A percentile compares a stretch with the other conserved stretches of the same genome.
phyloP scores from a whole-genome alignment of 2,113 vertebrate species.

The Sprattus sprattus region DNA sequence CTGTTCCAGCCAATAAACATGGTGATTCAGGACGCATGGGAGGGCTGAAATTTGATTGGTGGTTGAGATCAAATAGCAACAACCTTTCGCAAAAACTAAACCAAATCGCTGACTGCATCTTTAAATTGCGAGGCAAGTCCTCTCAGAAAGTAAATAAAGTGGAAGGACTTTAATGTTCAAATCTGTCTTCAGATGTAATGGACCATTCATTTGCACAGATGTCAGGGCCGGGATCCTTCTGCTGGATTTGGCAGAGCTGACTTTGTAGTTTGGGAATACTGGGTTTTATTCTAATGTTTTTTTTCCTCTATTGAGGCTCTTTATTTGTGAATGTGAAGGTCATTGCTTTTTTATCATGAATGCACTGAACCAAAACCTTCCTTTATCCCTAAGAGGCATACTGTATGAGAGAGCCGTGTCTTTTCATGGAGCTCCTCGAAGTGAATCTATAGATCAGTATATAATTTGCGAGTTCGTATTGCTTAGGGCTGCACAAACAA shows the following conservation, averaged over 20 bases:
- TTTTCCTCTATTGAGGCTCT: neutral
- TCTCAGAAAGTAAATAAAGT: neutral
- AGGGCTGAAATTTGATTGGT: no score
- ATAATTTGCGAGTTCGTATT: neutral
- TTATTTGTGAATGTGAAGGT: neutral
- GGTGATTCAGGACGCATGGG: no score
- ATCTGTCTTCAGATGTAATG: slow-evolving; percentile 1
- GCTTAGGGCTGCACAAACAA: slow-evolving; percentile 4
- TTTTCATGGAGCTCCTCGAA: neutral
- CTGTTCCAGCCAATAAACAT: no score
- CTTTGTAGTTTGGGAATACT: neutral
- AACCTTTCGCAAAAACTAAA: no score
- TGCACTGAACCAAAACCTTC: neutral
- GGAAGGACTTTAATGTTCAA: neutral
- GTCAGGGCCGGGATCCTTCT: neutral
- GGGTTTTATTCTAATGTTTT: neutral
- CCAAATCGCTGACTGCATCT: neutral
- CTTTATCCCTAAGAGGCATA: neutral
- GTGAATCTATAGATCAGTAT: neutral
- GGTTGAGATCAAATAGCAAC: no score
- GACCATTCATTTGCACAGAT: neutral
- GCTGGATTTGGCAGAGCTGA: neutral
- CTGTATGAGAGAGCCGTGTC: neutral
- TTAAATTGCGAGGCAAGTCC: neutral
- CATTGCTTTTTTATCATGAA: neutral